These are phyloP conservation scores for Lasioglossum lativentre DNA, from an alignment of 2,888 invertebrate genomes.

Conservation along the genomic window DNA sequence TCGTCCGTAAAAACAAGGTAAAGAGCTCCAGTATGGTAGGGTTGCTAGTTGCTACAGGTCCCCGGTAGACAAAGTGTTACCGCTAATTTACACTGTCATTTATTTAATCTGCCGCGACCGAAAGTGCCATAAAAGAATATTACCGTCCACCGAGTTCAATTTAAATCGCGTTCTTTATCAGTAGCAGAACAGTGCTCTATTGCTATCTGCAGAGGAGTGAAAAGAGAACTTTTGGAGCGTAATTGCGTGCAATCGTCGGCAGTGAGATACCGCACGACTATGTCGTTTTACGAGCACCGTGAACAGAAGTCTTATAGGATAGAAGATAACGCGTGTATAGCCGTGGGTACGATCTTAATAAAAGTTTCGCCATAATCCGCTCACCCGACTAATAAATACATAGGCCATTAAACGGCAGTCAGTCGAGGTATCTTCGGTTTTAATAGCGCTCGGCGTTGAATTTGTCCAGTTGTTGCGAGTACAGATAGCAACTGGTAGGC, in stretches of 20 bases:
- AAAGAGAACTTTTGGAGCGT: neutral
- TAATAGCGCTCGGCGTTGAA: constrained; percentile 18
- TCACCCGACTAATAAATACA: constrained; percentile 1
- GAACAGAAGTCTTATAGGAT: neutral
- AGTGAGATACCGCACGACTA: neutral
- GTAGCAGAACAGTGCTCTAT: neutral
- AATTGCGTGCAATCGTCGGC: neutral
- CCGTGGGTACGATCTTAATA: constrained; percentile 2
- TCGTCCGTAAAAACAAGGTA: neutral
- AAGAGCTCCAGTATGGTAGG: neutral
- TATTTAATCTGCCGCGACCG: neutral
- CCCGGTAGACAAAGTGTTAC: neutral
- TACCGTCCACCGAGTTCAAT: neutral
- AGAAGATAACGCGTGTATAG: neutral
- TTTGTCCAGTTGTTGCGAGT: constrained; percentile 10
- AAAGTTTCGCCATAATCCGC: constrained; percentile 3
- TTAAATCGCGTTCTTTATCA: neutral
- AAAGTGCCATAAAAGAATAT: constrained; percentile 6
- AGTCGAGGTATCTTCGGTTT: neutral
- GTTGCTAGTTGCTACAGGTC: too few species aligned
- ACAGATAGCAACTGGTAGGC: constrained; percentile 24
- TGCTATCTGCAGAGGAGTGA: neutral
- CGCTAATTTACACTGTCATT: neutral
- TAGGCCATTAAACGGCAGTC: neutral
- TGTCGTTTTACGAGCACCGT: neutral